A percentile compares a stretch with the other conserved stretches of the same genome.
phyloP scores from a whole-genome alignment of 2,888 invertebrate species.

The Hipparchia semele region DNA sequence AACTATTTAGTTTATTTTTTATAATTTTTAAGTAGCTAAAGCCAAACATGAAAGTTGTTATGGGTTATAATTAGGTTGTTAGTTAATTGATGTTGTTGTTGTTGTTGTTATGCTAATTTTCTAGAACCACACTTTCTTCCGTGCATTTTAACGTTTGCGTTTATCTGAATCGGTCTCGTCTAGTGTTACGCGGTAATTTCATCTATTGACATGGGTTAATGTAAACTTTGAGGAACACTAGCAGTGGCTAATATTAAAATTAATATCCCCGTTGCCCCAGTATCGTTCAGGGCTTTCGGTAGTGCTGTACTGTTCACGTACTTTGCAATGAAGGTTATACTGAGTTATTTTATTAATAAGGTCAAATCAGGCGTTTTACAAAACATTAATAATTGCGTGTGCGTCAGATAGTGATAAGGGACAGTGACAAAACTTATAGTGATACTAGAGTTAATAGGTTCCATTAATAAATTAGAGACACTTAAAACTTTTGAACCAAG shows the following conservation, averaged over 20 bases:
- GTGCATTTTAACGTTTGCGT: constrained; percentile 4
- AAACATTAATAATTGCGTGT: constrained; percentile 71
- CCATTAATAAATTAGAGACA: constrained; percentile 29
- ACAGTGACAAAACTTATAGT: constrained; percentile 51
- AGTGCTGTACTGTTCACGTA: constrained; percentile 58
- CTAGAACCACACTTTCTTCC: not conserved
- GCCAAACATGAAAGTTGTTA: constrained; percentile 20
- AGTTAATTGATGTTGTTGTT: constrained; percentile 29
- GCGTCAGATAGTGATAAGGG: constrained; percentile 68
- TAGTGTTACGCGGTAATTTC: not conserved
- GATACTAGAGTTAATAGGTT: constrained; percentile 44
- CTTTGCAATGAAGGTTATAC: constrained; percentile 66
- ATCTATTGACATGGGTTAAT: constrained; percentile 5
- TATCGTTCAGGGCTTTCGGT: constrained; percentile 70
- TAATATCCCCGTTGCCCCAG: constrained; percentile 77
- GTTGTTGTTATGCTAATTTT: constrained; percentile 26
- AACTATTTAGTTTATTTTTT: not conserved
- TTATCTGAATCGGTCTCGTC: constrained; percentile 17
- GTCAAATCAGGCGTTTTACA: constrained; percentile 55
- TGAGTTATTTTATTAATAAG: constrained; percentile 59
- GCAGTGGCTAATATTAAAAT: constrained; percentile 79
- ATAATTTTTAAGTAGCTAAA: not conserved
- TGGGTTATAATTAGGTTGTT: constrained; percentile 21
- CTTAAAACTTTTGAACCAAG: constrained; percentile 39
- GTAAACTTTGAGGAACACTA: constrained; percentile 66